Evolutionary conservation across 1,140 invertebrate genomes (phyloP), one percentile per base, ranked within the genome.

Genomic region (Glossosoma conforme): DNA sequence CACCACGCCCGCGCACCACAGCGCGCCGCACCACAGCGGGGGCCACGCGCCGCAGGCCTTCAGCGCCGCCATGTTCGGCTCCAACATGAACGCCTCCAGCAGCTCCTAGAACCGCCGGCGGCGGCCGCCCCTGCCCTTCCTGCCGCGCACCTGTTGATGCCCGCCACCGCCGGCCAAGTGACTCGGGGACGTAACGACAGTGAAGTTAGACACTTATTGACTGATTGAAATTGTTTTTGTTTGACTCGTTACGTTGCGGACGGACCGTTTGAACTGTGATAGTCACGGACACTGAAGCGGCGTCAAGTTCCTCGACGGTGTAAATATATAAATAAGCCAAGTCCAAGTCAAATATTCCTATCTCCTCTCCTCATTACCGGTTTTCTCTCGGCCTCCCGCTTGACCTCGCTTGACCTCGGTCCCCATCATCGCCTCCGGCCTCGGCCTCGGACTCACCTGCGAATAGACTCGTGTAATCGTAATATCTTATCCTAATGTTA

Each of bases 101-200:
- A 58, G 56, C 44, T 58, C 56, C 56, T 58, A 58, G 56, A 58
- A 54, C 68, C 69, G 54, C 65, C 66, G 60, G 67, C 69, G 69
- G 70, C 70, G 70, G 57, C 68, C 67, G 63, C 67, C 65, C 63
- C 68, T 67, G 65, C 66, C 64, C 60, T 66, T 57, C 40, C 43
- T 58, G 35, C 56, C 56, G 35, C 56, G 56, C 48, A 58, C 56
- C 48, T 58, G 56, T 54, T 58, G 56, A 58, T 53, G 30, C 11
- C 35, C 21, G 22, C 28, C 32, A 25, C 32, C 24, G 14, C 21
- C n/a, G 8, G 4, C 33, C 33, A 10, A 10, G 5, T 4, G 8
- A 35, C 33, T 8, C 33, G 37, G 41, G 28, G 15, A 14, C 28
- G 49, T 20, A 35, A 44, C 32, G 15, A 42, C 14, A 25, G 40